Conservation (phyloP, 2,113 vertebrate genomes). For the Gymnocephalus cernua region DNA sequence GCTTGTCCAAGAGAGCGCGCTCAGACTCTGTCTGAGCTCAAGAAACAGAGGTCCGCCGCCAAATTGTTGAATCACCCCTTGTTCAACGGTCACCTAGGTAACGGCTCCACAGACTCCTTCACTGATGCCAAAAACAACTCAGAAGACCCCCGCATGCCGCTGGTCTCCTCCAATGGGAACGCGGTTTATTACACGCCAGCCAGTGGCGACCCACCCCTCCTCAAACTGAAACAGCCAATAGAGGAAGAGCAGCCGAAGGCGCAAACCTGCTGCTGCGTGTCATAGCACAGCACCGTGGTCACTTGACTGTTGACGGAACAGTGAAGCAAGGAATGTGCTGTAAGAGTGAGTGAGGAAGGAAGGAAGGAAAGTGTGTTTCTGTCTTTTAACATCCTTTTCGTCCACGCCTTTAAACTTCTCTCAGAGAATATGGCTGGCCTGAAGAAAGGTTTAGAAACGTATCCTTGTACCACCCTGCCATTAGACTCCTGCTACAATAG, state of each 20-base stretch:
- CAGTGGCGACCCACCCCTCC: conserved; percentile 94
- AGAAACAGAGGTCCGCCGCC: conserved; percentile 93
- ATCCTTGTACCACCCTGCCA: conserved; percentile 19
- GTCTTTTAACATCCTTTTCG: conserved; percentile 29
- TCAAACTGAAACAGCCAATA: conserved; percentile 94
- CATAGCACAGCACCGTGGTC: conserved; percentile 81
- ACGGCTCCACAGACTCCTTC: conserved; percentile 83
- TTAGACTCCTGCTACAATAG: conserved; percentile 1
- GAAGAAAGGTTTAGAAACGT: conserved; percentile 10
- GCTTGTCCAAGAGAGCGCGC: conserved; percentile 87
- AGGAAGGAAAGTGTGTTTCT: conserved; percentile 18
- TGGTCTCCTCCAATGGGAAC: conserved; percentile 93
- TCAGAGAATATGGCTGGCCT: background rate
- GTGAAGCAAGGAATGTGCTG: background rate
- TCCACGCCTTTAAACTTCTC: conserved; percentile 26
- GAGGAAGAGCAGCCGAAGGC: conserved; percentile 92
- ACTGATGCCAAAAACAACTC: conserved; percentile 80
- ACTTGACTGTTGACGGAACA: conserved; percentile 22
- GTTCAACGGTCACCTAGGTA: conserved; percentile 91
- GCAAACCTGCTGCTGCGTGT: conserved; percentile 93
- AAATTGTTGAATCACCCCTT: conserved; percentile 91
- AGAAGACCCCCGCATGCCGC: conserved; percentile 90
- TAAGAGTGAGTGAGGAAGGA: conserved; percentile 27
- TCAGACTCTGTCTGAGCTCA: conserved; percentile 95
- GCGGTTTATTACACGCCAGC: conserved; percentile 93